phyloP scores from a whole-genome alignment of 2,888 invertebrate species.

The Standfussiana lucernea region DNA sequence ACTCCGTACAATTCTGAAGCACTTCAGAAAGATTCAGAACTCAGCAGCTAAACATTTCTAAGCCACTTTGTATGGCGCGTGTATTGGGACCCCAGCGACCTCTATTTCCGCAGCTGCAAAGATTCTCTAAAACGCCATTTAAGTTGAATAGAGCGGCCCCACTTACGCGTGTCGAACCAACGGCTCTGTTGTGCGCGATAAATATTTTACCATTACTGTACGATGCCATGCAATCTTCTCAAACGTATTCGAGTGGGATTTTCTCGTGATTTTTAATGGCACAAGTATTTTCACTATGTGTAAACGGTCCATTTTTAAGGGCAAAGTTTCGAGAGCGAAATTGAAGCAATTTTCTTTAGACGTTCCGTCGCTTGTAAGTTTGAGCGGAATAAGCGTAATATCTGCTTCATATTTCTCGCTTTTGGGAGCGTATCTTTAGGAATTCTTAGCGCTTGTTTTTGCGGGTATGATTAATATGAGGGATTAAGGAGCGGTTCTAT shows the following conservation, averaged over 20 bases:
- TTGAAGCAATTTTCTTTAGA: constrained; percentile 45
- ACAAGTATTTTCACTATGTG: constrained; percentile 24
- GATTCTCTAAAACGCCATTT: constrained; percentile 65
- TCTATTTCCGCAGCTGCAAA: constrained; percentile 64
- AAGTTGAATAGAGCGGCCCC: constrained; percentile 62
- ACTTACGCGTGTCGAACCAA: constrained; percentile 63
- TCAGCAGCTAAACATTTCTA: constrained; percentile 42
- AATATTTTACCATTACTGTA: constrained; percentile 62
- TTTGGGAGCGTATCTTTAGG: constrained; percentile 24
- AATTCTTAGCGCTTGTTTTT: constrained; percentile 52
- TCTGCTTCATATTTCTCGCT: constrained; percentile 47
- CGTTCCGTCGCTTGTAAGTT: constrained; percentile 36
- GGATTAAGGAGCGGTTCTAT: constrained; percentile 53
- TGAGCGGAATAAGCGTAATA: constrained; percentile 26
- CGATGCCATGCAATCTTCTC: constrained; percentile 45
- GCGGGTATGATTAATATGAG: constrained; percentile 57
- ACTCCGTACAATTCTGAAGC: constrained; percentile 32
- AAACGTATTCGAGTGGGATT: constrained; percentile 31
- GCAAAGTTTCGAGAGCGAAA: constrained; percentile 40
- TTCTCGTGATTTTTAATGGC: constrained; percentile 40
- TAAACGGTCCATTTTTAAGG: constrained; percentile 28
- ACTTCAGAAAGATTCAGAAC: constrained; percentile 52
- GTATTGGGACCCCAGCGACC: constrained; percentile 50
- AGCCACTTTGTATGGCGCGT: constrained; percentile 53
- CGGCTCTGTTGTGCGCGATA: constrained; percentile 39